Conservation (phyloP, 2,888 invertebrate species). For the Strigamia transsilvanica region DNA sequence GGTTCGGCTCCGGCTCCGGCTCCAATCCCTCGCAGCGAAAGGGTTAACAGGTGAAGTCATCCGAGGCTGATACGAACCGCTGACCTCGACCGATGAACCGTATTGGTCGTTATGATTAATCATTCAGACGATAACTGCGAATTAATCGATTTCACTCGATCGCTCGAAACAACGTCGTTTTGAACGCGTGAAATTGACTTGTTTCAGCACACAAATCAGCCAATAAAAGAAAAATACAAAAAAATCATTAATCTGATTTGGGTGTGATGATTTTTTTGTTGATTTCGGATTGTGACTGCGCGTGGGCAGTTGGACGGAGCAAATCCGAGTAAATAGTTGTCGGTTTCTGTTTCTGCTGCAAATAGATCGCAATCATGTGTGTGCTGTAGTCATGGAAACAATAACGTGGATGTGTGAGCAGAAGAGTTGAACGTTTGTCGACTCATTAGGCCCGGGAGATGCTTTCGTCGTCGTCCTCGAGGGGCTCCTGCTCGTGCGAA, state of each 20-base stretch:
- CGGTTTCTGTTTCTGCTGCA: background rate
- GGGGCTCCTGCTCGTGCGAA: background rate
- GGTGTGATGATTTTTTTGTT: background rate
- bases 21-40: background rate
- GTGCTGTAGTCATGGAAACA: constrained; percentile 33
- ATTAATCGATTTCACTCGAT: constrained; percentile 18
- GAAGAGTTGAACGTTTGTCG: constrained; percentile 28
- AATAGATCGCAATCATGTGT: constrained; percentile 36
- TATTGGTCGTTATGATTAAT: constrained; percentile 18
- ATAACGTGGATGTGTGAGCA: background rate
- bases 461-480: background rate
- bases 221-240: too few species aligned
- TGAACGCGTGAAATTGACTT: background rate
- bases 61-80: background rate
- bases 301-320: background rate
- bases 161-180: background rate
- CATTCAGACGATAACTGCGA: constrained; percentile 24
- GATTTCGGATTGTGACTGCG: too few species aligned
- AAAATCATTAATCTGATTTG: too few species aligned
- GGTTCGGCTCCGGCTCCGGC: background rate
- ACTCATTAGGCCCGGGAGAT: constrained; percentile 27
- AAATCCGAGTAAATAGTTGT: background rate
- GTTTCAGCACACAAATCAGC: too few species aligned
- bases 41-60: constrained; percentile 32
- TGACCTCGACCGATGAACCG: constrained; percentile 26